Conservation (phyloP, 2,113 vertebrate genomes). For the Corythornis madagascariensis region DNA sequence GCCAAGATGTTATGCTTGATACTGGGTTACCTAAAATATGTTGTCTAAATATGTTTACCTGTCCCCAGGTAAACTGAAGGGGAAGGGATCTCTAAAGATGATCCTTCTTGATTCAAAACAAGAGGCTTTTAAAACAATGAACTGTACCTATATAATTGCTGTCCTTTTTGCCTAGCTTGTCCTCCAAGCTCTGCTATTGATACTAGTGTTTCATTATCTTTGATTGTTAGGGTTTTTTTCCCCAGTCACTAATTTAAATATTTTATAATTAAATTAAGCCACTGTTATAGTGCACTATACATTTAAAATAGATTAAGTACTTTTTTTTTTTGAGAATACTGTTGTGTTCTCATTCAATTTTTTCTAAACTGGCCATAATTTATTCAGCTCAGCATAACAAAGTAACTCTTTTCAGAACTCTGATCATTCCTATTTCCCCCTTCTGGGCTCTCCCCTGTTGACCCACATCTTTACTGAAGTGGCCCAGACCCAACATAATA, state of each 20-base stretch:
- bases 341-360: not conserved
- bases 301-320: not conserved
- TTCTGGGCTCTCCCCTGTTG: not conserved
- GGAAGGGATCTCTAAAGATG: not conserved
- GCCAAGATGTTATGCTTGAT: not conserved
- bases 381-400: not conserved
- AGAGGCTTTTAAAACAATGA: not conserved
- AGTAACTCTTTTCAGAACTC: not conserved
- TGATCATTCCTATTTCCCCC: not conserved
- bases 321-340: not conserved
- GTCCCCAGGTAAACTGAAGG: not conserved
- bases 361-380: not conserved
- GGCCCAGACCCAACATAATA: constrained; percentile 16
- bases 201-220: not conserved
- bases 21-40: not conserved
- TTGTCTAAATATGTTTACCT: not conserved
- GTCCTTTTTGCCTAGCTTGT: not conserved
- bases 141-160: not conserved
- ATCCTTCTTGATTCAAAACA: not conserved
- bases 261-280: not conserved
- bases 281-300: not conserved
- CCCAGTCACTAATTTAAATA: not conserved
- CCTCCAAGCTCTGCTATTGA: not conserved
- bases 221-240: not conserved
- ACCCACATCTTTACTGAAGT: constrained; percentile 1